Evolutionary conservation across 2,797 vertebrate species (phyloP).

Genomic region (Clarias platycephalus): DNA sequence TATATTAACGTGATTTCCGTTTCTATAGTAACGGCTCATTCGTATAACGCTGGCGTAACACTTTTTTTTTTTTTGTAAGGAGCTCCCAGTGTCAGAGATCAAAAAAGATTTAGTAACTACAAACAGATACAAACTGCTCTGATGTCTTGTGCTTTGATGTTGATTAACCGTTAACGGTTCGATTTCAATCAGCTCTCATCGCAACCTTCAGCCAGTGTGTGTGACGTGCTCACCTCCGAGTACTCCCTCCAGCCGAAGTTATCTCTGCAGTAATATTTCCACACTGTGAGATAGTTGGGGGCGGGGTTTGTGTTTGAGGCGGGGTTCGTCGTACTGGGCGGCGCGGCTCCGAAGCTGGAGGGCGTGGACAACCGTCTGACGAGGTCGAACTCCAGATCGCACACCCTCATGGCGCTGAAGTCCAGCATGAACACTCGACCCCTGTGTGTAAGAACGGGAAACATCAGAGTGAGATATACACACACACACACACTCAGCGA

Average conservation of each 20-base stretch:
- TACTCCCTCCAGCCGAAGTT: slow-evolving; percentile 99
- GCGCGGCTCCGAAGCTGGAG: slow-evolving; percentile 66
- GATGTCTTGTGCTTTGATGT: too few relatives aligned
- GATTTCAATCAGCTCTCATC: neutral
- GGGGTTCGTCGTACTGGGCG: slow-evolving; percentile 72
- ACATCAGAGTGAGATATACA: neutral
- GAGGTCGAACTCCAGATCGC: slow-evolving; percentile 90
- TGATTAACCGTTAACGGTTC: neutral
- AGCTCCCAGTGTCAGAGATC: neutral
- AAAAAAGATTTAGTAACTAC: neutral
- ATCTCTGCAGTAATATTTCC: slow-evolving; percentile 99
- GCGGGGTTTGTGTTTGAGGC: slow-evolving; percentile 70
- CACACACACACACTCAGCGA: slow-evolving; percentile 25
- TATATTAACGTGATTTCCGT: neutral
- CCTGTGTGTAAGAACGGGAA: slow-evolving; percentile 65
- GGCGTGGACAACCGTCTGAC: slow-evolving; percentile 88
- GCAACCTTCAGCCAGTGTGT: neutral
- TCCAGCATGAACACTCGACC: slow-evolving; percentile 89
- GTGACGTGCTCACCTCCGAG: slow-evolving; percentile 83
- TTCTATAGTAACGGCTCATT: neutral
- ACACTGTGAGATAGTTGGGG: slow-evolving; percentile 87
- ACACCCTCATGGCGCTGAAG: slow-evolving; percentile 86
- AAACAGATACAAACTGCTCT: neutral
- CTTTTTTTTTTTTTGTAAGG: neutral
- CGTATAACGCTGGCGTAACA: neutral